phyloP scores from a whole-genome alignment of 92 coral and sea anemone genomes.

The Epizoanthus fatuus region DNA sequence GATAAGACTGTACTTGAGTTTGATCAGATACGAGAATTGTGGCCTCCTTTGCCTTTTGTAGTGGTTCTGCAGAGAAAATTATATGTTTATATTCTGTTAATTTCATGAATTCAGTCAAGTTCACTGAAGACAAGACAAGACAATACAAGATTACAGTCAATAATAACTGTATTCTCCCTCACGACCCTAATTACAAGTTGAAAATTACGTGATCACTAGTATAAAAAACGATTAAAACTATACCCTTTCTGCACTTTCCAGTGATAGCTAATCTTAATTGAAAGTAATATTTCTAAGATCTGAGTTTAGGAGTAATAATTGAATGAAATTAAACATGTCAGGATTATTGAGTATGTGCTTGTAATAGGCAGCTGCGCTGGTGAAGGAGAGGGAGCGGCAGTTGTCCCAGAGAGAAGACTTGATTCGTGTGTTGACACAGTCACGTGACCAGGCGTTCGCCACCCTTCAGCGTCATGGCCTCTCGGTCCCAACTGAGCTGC shows the following conservation, averaged over 20 bases:
- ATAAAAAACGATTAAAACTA: no score
- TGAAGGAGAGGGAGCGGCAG: constrained; percentile 83
- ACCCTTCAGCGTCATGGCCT: constrained; percentile 97
- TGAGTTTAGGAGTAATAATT: no score
- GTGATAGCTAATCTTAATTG: no score
- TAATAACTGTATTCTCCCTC: no score
- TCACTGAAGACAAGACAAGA: no score
- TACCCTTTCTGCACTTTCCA: no score
- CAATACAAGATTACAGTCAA: no score
- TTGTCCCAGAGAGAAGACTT: constrained; percentile 86
- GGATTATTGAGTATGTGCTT: neutral
- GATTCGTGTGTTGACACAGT: constrained; percentile 83
- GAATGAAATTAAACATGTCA: no score
- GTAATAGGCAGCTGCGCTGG: constrained; percentile 80
- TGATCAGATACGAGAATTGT: constrained; percentile 10
- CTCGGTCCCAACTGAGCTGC: constrained; percentile 85
- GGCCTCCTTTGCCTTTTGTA: constrained; percentile 1
- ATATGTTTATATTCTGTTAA: no score
- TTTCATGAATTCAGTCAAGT: neutral
- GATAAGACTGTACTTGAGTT: neutral
- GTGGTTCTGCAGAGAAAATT: neutral
- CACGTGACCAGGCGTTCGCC: constrained; percentile 92
- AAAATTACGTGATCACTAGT: no score
- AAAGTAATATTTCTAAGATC: no score
- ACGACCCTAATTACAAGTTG: no score